phyloP scores from a whole-genome alignment of 2,888 invertebrate species.

The Trichacis sp. region DNA sequence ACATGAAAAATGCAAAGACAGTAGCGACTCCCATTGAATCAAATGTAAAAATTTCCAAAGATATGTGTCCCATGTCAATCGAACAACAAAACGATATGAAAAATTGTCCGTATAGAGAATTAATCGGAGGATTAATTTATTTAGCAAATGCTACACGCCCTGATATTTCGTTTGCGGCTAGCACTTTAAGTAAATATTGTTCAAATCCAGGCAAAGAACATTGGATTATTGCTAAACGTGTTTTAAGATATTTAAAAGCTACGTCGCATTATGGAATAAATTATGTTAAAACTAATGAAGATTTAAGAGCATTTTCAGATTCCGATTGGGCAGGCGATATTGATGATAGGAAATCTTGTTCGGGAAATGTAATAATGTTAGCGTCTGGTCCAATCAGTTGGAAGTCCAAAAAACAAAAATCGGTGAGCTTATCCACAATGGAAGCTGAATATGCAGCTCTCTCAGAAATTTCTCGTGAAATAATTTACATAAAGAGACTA shows the following conservation, averaged over 20 bases:
- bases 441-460: conserved; percentile 15
- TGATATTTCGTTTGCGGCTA: conserved; percentile 38
- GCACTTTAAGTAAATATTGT: conserved; percentile 36
- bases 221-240: conserved; percentile 28
- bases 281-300: conserved; percentile 20
- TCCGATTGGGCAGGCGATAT: conserved; percentile 37
- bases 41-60: conserved; percentile 32
- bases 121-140: conserved; percentile 42
- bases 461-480: no score
- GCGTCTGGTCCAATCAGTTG: conserved; percentile 16
- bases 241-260: conserved; percentile 33
- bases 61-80: conserved; percentile 12
- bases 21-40: conserved; percentile 41
- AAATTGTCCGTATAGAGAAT: conserved; percentile 38
- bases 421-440: conserved; percentile 21
- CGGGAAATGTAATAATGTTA: conserved; percentile 26
- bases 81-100: conserved; percentile 28
- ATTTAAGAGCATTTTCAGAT: conserved; percentile 30
- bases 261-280: conserved; percentile 33
- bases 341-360: conserved; percentile 33
- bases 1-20: conserved; percentile 25
- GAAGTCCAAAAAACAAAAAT: conserved; percentile 23
- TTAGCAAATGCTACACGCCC: conserved; percentile 19
- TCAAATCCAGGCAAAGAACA: conserved; percentile 17
- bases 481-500: no score